These are phyloP conservation scores for Craterocephalus amniculus DNA, from an alignment of 2,797 vertebrate genomes.

Conservation along the genomic window DNA sequence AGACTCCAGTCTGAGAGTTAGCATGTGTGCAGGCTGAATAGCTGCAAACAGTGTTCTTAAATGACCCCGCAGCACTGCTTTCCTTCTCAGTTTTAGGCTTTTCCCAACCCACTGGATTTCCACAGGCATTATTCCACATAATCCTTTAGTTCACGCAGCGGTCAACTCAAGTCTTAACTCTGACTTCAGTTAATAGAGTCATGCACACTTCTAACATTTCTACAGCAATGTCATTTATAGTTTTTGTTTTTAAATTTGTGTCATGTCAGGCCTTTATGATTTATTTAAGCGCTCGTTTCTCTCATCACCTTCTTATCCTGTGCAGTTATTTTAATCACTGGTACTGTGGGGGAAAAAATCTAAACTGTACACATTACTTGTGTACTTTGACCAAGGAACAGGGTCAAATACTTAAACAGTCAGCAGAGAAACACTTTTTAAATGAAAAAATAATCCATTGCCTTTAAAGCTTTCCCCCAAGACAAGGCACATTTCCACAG, in stretches of 20 bases:
- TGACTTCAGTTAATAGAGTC: constrained; percentile 26
- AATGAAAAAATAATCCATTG: not conserved
- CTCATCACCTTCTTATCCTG: not conserved
- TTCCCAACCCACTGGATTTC: constrained; percentile 38
- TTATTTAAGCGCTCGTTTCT: not conserved
- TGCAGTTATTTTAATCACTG: not conserved
- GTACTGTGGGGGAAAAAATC: not conserved
- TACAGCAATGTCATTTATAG: not conserved
- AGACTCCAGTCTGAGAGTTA: too few relatives aligned
- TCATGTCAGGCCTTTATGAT: not conserved
- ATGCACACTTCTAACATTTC: constrained; percentile 9
- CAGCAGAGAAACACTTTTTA: not conserved
- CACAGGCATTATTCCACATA: constrained; percentile 63
- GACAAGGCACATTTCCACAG: constrained; percentile 38
- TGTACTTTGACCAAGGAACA: not conserved
- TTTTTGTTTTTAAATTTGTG: not conserved
- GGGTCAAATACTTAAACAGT: constrained; percentile 2
- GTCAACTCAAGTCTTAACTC: constrained; percentile 46
- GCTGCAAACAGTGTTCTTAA: constrained; percentile 28
- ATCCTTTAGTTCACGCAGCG: constrained; percentile 62
- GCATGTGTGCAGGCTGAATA: constrained; percentile 16
- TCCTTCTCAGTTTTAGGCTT: constrained; percentile 33
- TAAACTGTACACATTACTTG: not conserved
- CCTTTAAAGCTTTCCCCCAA: constrained; percentile 23
- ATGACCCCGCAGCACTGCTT: constrained; percentile 17